Evolutionary conservation across 2,797 vertebrate species (phyloP).

Genomic region (Apodemus agrarius): DNA sequence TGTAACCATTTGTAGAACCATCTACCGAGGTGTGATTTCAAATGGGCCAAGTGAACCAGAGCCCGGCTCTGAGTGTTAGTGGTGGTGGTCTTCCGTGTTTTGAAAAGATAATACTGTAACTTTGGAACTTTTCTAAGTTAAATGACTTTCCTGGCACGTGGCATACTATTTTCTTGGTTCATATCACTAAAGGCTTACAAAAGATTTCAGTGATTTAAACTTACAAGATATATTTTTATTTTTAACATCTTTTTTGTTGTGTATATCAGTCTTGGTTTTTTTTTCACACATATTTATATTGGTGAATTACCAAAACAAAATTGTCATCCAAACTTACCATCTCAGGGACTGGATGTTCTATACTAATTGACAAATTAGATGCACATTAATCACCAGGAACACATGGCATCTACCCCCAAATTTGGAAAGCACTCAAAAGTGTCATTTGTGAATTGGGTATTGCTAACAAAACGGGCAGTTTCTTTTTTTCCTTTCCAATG

Average conservation of each 20-base stretch:
- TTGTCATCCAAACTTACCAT: slow-evolving; percentile 49
- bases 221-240: slow-evolving; percentile 5
- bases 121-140: neutral
- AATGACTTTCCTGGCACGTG: neutral
- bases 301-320: slow-evolving; percentile 51
- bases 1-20: slow-evolving; percentile 23
- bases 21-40: neutral
- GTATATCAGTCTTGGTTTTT: slow-evolving; percentile 47
- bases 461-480: slow-evolving; percentile 61
- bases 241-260: slow-evolving; percentile 38
- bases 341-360: slow-evolving; percentile 75
- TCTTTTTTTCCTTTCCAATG: slow-evolving; percentile 12
- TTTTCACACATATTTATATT: slow-evolving; percentile 69
- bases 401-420: slow-evolving; percentile 70
- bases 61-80: neutral
- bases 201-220: slow-evolving; percentile 37
- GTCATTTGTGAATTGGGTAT: slow-evolving; percentile 72
- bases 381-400: slow-evolving; percentile 73
- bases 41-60: neutral
- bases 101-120: slow-evolving; percentile 14
- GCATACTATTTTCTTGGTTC: neutral
- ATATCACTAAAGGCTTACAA: neutral
- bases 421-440: slow-evolving; percentile 76
- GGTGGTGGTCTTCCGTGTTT: neutral
- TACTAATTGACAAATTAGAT: slow-evolving; percentile 77